phyloP scores from a whole-genome alignment of 2,797 vertebrate species.

The Naso thynnoides region DNA sequence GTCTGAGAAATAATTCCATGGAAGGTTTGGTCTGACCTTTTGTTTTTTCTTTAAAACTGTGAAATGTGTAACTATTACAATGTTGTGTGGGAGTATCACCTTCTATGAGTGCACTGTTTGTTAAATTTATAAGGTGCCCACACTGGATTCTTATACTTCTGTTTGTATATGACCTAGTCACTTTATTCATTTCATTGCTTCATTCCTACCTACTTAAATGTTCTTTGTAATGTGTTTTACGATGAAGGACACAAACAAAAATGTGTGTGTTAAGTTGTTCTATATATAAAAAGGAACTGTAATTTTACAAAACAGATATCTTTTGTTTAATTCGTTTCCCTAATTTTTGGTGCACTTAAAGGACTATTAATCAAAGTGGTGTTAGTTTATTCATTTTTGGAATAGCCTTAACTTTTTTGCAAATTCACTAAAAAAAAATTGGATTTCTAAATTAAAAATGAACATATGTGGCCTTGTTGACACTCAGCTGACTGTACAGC shows the following conservation, averaged over 20 bases:
- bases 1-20: too few relatives aligned
- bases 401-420: neutral
- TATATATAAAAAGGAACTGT: neutral
- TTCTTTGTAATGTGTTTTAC: neutral
- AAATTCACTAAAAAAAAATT: neutral
- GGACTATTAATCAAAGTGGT: neutral
- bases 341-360: neutral
- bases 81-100: too few relatives aligned
- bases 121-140: too few relatives aligned
- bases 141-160: too few relatives aligned
- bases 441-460: neutral
- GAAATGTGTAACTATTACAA: too few relatives aligned
- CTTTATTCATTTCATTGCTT: too few relatives aligned
- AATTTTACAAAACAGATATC: neutral
- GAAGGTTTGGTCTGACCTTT: too few relatives aligned
- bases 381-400: too few relatives aligned
- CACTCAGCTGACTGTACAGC: neutral
- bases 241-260: neutral
- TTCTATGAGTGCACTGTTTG: too few relatives aligned
- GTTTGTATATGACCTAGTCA: too few relatives aligned
- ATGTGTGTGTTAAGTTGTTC: neutral
- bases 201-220: too few relatives aligned
- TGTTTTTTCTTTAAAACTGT: too few relatives aligned
- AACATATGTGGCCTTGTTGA: neutral
- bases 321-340: neutral